phyloP scores from a whole-genome alignment of 2,113 vertebrate species.

The Pycnonotus jocosus region DNA sequence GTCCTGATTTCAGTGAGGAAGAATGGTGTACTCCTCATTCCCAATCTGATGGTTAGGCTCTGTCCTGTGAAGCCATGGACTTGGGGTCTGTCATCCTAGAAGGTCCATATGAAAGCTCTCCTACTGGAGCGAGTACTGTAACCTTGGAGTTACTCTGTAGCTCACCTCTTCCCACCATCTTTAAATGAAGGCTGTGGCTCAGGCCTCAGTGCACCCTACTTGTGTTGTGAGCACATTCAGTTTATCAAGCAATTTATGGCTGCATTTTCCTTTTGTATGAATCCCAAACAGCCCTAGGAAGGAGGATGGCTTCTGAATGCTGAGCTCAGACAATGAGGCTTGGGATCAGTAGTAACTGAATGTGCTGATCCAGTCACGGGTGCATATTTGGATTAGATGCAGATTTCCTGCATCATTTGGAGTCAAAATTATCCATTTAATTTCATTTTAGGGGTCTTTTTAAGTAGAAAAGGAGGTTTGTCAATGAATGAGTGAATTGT shows the following conservation, averaged over 20 bases:
- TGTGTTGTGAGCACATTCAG: not conserved
- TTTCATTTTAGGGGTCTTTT: not conserved
- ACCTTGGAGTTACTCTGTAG: not conserved
- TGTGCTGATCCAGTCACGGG: not conserved
- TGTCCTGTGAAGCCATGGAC: not conserved
- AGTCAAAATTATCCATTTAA: not conserved
- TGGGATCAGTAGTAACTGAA: not conserved
- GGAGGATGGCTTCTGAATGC: not conserved
- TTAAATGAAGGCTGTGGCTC: not conserved
- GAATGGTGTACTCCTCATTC: not conserved
- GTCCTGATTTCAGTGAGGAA: rapidly evolving
- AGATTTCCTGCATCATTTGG: not conserved
- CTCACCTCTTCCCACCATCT: rapidly evolving
- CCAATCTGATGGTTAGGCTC: not conserved
- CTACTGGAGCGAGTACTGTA: not conserved
- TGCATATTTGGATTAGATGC: not conserved
- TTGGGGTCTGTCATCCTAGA: not conserved
- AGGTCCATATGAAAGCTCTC: not conserved
- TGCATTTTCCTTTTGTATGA: not conserved
- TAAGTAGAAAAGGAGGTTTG: not conserved
- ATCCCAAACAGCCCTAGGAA: not conserved
- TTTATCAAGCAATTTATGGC: not conserved
- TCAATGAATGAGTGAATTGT: not conserved
- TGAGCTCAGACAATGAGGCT: not conserved
- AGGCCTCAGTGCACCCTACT: not conserved